A percentile compares a stretch with the other conserved stretches of the same genome.
Conservation (phyloP, 1,140 invertebrate species). For the Pectinophora gossypiella region DNA sequence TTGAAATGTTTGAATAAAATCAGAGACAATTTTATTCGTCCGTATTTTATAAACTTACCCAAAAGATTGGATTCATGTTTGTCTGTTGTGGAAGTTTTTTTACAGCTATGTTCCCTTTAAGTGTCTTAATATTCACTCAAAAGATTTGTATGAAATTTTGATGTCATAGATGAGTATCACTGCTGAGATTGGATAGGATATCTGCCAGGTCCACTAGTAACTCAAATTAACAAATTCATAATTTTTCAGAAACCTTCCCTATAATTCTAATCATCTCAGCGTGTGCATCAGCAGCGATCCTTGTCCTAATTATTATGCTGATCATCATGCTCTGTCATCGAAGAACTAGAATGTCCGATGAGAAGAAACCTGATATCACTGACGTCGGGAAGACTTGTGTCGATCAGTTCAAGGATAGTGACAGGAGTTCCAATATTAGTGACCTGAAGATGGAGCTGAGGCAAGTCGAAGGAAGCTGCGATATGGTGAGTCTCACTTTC, state of each 20-base stretch:
- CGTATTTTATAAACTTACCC: too few species aligned
- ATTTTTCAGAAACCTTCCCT: conserved; percentile 48
- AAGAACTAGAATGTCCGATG: conserved; percentile 39
- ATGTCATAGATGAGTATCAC: too few species aligned
- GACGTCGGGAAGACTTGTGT: conserved; percentile 43
- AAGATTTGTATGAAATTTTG: too few species aligned
- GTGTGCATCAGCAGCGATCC: conserved; percentile 29
- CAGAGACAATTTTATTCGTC: too few species aligned
- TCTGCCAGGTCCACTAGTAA: too few species aligned
- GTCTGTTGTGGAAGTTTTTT: too few species aligned
- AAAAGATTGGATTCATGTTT: too few species aligned
- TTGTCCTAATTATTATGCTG: conserved; percentile 50
- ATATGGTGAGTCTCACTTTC: conserved; percentile 61
- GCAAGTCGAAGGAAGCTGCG: conserved; percentile 58
- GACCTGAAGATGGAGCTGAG: conserved; percentile 58
- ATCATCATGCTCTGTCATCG: conserved; percentile 57
- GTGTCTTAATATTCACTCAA: too few species aligned
- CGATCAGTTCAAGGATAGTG: conserved; percentile 53
- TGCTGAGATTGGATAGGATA: too few species aligned
- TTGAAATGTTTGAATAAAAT: neutral
- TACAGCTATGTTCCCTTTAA: too few species aligned
- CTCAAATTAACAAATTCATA: neutral
- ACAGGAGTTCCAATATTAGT: conserved; percentile 56
- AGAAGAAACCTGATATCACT: conserved; percentile 58
- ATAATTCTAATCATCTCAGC: conserved; percentile 40